Conservation (phyloP, 2,113 vertebrate species). For the Gambusia holbrooki region DNA sequence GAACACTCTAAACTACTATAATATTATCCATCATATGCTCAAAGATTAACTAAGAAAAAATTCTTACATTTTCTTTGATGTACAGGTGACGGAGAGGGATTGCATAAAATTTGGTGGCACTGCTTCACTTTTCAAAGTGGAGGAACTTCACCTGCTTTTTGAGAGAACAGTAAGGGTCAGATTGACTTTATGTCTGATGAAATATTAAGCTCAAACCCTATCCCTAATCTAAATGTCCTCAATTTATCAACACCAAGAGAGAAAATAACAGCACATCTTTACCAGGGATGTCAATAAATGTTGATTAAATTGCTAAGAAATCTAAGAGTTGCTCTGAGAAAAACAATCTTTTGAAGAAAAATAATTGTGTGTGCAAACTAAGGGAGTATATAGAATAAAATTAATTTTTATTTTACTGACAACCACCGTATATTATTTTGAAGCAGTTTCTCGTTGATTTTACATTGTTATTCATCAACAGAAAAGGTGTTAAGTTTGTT, state of each 20-base stretch:
- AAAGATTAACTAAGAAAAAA: too few species aligned
- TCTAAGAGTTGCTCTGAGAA: constrained; percentile 43
- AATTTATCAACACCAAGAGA: neutral
- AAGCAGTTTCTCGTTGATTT: neutral
- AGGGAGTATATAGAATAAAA: neutral
- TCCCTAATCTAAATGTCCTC: neutral
- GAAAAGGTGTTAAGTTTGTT: neutral
- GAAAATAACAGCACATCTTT: neutral
- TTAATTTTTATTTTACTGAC: neutral
- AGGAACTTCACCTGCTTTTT: neutral
- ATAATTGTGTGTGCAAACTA: neutral
- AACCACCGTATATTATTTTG: neutral
- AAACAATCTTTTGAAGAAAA: constrained; percentile 28
- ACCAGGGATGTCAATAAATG: neutral
- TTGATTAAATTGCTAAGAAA: neutral
- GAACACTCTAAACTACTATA: too few species aligned
- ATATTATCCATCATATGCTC: too few species aligned
- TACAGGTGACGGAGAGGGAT: neutral
- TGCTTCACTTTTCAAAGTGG: too few species aligned
- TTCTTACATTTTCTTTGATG: too few species aligned
- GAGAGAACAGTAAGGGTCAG: neutral
- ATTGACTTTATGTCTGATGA: neutral
- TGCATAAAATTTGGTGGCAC: neutral
- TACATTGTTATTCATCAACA: constrained; percentile 19
- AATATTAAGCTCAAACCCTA: neutral